Conservation (phyloP, 2,888 invertebrate species). For the Fissipunctia ypsillon region DNA sequence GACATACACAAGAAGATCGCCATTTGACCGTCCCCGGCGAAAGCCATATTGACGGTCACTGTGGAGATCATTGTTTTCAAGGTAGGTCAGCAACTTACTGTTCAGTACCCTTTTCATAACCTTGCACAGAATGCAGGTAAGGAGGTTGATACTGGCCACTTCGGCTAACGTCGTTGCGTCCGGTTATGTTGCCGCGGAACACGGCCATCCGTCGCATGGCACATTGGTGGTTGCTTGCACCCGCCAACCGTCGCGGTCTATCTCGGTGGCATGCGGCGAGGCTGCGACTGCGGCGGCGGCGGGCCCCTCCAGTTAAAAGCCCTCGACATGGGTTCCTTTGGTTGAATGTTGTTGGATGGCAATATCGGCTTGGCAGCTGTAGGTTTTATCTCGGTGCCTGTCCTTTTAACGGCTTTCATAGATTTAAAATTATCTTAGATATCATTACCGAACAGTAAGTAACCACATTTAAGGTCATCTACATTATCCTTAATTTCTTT, state of each 20-base stretch:
- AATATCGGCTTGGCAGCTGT: slow-evolving; percentile 1
- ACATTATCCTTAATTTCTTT: slow-evolving; percentile 25
- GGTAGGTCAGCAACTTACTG: no score
- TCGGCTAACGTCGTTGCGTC: slow-evolving; percentile 5
- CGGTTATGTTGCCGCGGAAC: slow-evolving; percentile 5
- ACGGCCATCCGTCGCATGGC: slow-evolving; percentile 2
- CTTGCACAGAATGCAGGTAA: no score
- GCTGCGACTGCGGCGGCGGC: slow-evolving; percentile 17
- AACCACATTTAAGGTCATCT: slow-evolving; percentile 13
- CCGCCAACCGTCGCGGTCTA: slow-evolving; percentile 13
- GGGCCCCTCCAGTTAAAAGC: slow-evolving; percentile 26
- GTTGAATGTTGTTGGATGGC: slow-evolving; percentile 2
- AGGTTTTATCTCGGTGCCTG: slow-evolving; percentile 16
- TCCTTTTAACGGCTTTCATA: slow-evolving; percentile 11
- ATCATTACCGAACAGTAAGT: slow-evolving; percentile 12
- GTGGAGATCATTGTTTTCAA: no score
- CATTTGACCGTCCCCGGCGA: no score
- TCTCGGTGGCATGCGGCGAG: slow-evolving; percentile 14
- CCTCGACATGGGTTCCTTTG: neutral
- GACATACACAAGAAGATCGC: no score
- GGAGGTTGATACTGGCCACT: neutral
- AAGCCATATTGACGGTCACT: no score
- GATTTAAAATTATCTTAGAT: slow-evolving; percentile 21
- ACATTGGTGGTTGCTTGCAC: slow-evolving; percentile 14
- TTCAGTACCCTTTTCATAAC: no score